A percentile compares a stretch with the other conserved stretches of the same genome.
Evolutionary conservation across 2,113 vertebrate genomes (phyloP).

Genomic region (Promerops cafer): DNA sequence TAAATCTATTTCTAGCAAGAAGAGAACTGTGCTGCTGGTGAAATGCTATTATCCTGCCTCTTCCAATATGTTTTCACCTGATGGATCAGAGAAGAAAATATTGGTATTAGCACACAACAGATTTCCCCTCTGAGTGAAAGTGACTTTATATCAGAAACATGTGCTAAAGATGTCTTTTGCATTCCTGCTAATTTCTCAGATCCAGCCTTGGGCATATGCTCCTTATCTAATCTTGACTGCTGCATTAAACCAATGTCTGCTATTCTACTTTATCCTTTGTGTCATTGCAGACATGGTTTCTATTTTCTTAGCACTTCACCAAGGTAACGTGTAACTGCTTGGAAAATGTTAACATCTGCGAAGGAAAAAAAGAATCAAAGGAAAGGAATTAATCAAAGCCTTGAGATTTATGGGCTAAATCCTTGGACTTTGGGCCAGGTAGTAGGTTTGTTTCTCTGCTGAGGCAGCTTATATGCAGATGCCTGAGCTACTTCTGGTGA

Average conservation of each 20-base stretch:
- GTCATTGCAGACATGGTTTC: conserved; percentile 34
- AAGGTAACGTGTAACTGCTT: conserved; percentile 20
- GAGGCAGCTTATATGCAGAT: neutral
- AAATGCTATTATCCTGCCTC: conserved; percentile 36
- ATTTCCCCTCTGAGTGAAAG: neutral
- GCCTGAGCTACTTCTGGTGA: neutral
- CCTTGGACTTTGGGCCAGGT: neutral
- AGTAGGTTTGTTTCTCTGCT: neutral
- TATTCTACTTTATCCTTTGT: neutral
- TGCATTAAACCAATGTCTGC: neutral
- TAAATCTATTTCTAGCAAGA: neutral
- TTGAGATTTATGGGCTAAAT: conserved; percentile 48
- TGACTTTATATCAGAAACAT: conserved; percentile 32
- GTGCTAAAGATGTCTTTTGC: conserved; percentile 11
- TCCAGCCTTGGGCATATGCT: neutral
- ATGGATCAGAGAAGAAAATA: neutral
- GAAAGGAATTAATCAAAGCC: conserved; percentile 40
- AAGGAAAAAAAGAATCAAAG: neutral
- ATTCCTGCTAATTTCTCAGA: conserved; percentile 26
- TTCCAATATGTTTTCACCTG: conserved; percentile 41
- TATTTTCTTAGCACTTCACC: conserved; percentile 53
- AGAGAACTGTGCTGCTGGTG: neutral
- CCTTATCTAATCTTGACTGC: conserved; percentile 26
- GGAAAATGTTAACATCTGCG: conserved; percentile 51
- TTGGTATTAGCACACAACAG: neutral